These are phyloP conservation scores for Ceratosolen fusciceps DNA, from an alignment of 1,140 invertebrate genomes.

Conservation along the genomic window DNA sequence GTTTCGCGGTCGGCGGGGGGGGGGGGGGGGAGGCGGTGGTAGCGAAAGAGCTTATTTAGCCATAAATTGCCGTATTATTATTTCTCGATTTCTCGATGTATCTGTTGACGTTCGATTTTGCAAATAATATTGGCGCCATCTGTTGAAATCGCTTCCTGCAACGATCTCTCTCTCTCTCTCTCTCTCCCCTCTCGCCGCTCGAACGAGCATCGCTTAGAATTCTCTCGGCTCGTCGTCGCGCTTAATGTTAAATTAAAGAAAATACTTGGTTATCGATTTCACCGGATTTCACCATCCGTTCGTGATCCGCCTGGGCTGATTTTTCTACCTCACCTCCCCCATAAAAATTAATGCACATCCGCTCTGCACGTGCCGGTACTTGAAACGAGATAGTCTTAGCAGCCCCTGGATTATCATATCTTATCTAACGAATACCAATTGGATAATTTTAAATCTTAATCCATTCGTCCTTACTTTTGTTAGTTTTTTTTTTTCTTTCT, in stretches of 20 bases:
- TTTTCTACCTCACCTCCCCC: not conserved
- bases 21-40: too few species aligned
- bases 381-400: not conserved
- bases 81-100: not conserved
- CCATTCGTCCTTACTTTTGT: too few species aligned
- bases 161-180: not conserved
- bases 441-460: not conserved
- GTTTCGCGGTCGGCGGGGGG: not conserved
- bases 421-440: not conserved
- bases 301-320: not conserved
- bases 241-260: too few species aligned
- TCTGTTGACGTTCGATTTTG: not conserved
- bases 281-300: not conserved
- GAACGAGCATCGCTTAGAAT: not conserved
- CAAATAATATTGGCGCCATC: not conserved
- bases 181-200: too few species aligned
- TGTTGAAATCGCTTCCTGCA: not conserved
- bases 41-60: not conserved
- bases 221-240: not conserved
- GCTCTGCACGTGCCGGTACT: not conserved
- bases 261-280: not conserved
- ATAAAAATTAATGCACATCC: not conserved
- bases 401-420: not conserved
- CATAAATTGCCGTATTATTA: not conserved
- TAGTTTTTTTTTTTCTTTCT: too few species aligned